These are phyloP conservation scores for Laticauda colubrina DNA, from an alignment of 2,113 vertebrate genomes.

Conservation along the genomic window DNA sequence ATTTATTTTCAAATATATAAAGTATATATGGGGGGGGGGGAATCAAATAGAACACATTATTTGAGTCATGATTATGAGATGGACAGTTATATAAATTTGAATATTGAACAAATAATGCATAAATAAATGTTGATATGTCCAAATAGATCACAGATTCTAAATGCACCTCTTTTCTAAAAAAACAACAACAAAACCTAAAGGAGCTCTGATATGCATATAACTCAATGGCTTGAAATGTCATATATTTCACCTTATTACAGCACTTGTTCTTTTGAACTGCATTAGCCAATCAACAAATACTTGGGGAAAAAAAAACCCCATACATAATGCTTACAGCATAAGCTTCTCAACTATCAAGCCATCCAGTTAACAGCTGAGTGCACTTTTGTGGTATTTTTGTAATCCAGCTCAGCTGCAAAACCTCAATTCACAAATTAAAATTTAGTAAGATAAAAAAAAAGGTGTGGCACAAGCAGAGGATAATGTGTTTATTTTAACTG, in stretches of 20 bases:
- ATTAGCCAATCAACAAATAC: conserved; percentile 51
- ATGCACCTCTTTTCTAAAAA: conserved; percentile 40
- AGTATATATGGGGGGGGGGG: neutral
- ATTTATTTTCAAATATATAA: neutral
- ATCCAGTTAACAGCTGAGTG: conserved; percentile 21
- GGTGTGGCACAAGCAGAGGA: conserved; percentile 36
- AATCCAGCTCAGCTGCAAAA: conserved; percentile 45
- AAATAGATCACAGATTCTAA: neutral
- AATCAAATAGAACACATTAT: neutral
- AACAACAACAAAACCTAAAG: conserved; percentile 66
- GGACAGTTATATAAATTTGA: neutral
- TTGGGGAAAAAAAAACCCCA: conserved; percentile 37
- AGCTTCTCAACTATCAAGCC: conserved; percentile 1
- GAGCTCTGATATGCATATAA: conserved; percentile 69
- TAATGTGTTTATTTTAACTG: conserved; percentile 49
- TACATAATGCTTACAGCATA: conserved; percentile 38
- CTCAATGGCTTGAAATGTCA: conserved; percentile 57
- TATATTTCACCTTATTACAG: conserved; percentile 54
- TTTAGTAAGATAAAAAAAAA: conserved; percentile 46
- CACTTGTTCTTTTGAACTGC: conserved; percentile 43
- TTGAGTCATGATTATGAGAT: neutral
- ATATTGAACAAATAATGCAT: conserved; percentile 47
- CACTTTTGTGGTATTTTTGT: conserved; percentile 52
- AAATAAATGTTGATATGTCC: conserved; percentile 56
- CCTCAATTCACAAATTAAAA: conserved; percentile 46